Percentiles rank a stretch among this genome's conserved stretches.
These are phyloP conservation scores for Copidosoma floridanum DNA, from an alignment of 1,140 invertebrate genomes.

Conservation along the genomic window DNA sequence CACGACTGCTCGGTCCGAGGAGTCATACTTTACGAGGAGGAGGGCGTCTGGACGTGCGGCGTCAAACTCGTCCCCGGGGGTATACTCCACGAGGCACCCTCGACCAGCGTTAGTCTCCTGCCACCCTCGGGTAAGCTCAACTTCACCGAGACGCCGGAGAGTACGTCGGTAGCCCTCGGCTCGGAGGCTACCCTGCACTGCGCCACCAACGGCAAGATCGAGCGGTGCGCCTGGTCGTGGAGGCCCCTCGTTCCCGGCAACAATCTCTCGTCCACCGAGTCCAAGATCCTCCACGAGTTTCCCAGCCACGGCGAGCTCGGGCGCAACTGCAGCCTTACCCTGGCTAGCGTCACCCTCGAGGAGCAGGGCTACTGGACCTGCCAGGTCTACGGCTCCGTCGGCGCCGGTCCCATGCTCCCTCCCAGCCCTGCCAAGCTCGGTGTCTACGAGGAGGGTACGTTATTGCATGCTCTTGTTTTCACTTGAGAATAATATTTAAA, in stretches of 20 bases:
- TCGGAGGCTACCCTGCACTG: conserved; percentile 44
- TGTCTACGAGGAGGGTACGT: conserved; percentile 48
- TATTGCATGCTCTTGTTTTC: too few species aligned
- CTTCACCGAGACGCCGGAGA: conserved; percentile 46
- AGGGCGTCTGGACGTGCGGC: conserved; percentile 54
- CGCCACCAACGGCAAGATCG: conserved; percentile 45
- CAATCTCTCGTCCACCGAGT: conserved; percentile 30
- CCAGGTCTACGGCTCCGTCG: conserved; percentile 40
- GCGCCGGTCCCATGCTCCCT: conserved; percentile 38
- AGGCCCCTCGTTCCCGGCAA: conserved; percentile 32
- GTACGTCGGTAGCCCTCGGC: conserved; percentile 42
- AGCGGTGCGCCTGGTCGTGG: conserved; percentile 52
- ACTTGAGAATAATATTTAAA: too few species aligned
- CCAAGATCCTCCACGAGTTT: conserved; percentile 43
- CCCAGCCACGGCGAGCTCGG: conserved; percentile 47
- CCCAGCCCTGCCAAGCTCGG: conserved; percentile 41
- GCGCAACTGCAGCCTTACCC: conserved; percentile 47
- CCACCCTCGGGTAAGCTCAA: conserved; percentile 48
- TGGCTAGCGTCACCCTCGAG: conserved; percentile 37
- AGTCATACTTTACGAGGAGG: conserved; percentile 51
- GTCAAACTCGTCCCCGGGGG: conserved; percentile 45
- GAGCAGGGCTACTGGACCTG: conserved; percentile 53
- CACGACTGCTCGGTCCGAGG: conserved; percentile 54
- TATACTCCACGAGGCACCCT: conserved; percentile 47
- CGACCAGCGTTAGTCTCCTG: conserved; percentile 48